These are phyloP conservation scores for Molorchus minor DNA, from an alignment of 2,888 invertebrate species.

Conservation along the genomic window DNA sequence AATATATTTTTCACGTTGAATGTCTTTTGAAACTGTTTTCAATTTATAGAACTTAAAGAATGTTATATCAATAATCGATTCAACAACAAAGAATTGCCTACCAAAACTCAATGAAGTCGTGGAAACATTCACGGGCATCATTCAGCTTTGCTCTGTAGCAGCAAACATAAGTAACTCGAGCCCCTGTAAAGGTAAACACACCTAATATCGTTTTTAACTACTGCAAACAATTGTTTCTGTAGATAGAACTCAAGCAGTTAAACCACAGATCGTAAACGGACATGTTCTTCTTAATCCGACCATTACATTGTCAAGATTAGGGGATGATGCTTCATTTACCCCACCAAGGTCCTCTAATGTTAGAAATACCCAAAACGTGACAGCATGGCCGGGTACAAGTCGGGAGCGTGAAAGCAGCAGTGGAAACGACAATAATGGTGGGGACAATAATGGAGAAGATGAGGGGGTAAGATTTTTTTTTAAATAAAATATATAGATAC, in stretches of 20 bases:
- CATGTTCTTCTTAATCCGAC: constrained; percentile 35
- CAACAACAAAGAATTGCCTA: constrained; percentile 23
- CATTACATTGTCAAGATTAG: constrained; percentile 31
- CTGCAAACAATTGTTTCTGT: neutral
- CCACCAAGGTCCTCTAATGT: neutral
- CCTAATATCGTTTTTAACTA: neutral
- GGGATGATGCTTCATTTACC: constrained; percentile 13
- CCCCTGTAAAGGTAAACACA: no score
- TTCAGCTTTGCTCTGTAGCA: constrained; percentile 32
- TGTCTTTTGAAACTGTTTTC: neutral
- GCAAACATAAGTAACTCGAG: constrained; percentile 21
- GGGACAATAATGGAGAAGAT: neutral
- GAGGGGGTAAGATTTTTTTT: neutral
- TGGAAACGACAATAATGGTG: neutral
- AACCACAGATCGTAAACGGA: constrained; percentile 37
- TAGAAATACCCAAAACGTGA: neutral
- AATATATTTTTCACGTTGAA: neutral
- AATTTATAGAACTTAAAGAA: constrained; percentile 34
- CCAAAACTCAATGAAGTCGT: constrained; percentile 28
- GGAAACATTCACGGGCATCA: constrained; percentile 25
- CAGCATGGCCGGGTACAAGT: constrained; percentile 16
- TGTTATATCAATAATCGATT: constrained; percentile 30
- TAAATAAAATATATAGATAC: neutral
- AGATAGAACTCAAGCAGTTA: constrained; percentile 27
- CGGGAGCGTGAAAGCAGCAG: neutral